These are phyloP conservation scores for Colaptes auratus DNA, from an alignment of 2,113 vertebrate species.

Conservation along the genomic window DNA sequence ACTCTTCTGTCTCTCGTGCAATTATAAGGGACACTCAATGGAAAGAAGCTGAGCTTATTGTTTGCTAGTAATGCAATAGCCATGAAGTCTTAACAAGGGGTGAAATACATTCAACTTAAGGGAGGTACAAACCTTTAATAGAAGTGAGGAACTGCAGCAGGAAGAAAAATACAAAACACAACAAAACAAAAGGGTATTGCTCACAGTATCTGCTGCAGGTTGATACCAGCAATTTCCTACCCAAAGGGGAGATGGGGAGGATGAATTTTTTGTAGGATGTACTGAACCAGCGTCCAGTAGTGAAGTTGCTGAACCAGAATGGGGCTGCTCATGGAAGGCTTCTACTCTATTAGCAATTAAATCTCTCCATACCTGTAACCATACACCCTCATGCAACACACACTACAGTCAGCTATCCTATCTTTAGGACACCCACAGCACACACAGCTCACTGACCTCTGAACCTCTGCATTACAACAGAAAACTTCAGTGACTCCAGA, in stretches of 20 bases:
- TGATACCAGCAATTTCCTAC: not conserved
- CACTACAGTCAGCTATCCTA: not conserved
- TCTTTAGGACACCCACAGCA: fast-evolving
- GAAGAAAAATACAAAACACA: not conserved
- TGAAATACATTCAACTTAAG: not conserved
- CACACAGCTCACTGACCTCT: not conserved
- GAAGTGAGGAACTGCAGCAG: not conserved
- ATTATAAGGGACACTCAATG: not conserved
- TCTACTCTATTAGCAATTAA: not conserved
- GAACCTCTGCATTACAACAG: not conserved
- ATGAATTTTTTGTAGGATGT: not conserved
- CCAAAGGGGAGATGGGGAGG: not conserved
- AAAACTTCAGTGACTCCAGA: fast-evolving
- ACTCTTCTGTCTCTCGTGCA: not conserved
- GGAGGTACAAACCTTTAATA: not conserved
- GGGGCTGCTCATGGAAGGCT: not conserved
- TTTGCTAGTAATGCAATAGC: not conserved
- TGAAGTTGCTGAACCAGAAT: not conserved
- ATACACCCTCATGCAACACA: fast-evolving
- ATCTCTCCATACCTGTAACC: not conserved
- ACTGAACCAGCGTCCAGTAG: not conserved
- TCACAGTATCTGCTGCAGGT: not conserved
- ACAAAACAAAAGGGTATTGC: no score
- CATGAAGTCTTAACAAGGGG: not conserved
- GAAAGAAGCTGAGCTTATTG: not conserved